Percentiles rank a stretch among this genome's conserved stretches.
Evolutionary conservation across 2,113 vertebrate genomes (phyloP).

Genomic region (Phyllostomus discolor): DNA sequence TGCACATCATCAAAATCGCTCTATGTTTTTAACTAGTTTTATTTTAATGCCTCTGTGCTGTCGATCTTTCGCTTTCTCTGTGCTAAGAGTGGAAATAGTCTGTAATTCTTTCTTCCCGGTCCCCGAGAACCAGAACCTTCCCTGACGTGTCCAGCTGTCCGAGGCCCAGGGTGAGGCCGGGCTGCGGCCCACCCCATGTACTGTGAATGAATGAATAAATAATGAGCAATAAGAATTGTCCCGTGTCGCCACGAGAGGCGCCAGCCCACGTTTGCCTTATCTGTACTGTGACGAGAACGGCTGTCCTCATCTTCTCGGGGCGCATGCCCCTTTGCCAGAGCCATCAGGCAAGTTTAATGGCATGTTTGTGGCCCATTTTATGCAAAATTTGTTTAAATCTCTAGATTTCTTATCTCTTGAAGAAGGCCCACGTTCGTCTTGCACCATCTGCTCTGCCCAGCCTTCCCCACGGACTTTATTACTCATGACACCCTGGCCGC

Average conservation of each 20-base stretch:
- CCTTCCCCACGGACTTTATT: neutral
- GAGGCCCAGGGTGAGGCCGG: neutral
- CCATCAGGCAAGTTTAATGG: neutral
- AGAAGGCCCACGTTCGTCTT: neutral
- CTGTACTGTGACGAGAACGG: neutral
- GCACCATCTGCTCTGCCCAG: neutral
- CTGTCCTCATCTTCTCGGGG: neutral
- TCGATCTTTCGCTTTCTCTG: neutral
- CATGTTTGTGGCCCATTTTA: neutral
- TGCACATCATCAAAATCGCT: neutral
- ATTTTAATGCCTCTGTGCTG: neutral
- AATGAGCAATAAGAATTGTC: neutral
- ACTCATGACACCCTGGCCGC: neutral
- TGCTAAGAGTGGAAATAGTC: neutral
- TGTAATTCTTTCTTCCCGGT: neutral
- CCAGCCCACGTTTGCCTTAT: neutral
- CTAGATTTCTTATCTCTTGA: neutral
- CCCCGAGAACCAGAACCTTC: neutral
- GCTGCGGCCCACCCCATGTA: neutral
- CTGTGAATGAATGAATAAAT: slow-evolving; percentile 19
- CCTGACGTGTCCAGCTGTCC: neutral
- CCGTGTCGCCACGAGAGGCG: neutral
- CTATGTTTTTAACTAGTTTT: neutral
- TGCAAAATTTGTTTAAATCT: neutral
- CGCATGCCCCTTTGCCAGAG: neutral